A percentile compares a stretch with the other conserved stretches of the same genome.
These are phyloP conservation scores for Tachysurus fulvidraco DNA, from an alignment of 2,113 vertebrate species.

Conservation along the genomic window DNA sequence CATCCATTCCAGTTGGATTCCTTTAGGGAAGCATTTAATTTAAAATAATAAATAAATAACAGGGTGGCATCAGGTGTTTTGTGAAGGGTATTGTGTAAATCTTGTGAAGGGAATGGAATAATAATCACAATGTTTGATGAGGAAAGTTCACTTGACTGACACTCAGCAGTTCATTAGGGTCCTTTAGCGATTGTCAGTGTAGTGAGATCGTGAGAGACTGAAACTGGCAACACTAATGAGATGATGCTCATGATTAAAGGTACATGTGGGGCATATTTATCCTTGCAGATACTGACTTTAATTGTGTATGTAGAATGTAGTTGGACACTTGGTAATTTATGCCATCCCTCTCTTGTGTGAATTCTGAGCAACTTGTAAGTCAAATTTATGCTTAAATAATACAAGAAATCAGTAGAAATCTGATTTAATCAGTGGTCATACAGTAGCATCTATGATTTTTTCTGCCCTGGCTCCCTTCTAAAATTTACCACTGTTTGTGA, in stretches of 20 bases:
- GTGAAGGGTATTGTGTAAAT: constrained; percentile 74
- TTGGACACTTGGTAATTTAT: background rate
- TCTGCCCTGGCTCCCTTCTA: background rate
- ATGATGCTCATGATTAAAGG: constrained; percentile 39
- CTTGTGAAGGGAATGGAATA: constrained; percentile 68
- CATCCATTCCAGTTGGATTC: constrained; percentile 72
- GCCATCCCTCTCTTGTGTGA: background rate
- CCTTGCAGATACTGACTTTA: background rate
- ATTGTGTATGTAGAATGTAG: background rate
- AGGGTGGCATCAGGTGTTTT: constrained; percentile 70
- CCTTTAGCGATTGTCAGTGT: constrained; percentile 51
- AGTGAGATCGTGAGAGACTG: constrained; percentile 21
- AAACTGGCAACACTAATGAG: constrained; percentile 30
- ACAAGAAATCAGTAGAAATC: background rate
- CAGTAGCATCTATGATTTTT: background rate
- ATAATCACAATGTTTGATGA: constrained; percentile 70
- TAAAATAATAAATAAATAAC: constrained; percentile 76
- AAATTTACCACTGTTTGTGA: background rate
- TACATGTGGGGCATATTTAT: constrained; percentile 11
- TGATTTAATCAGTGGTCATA: background rate
- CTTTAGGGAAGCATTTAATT: constrained; percentile 77
- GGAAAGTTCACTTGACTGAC: constrained; percentile 68
- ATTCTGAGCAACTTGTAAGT: background rate
- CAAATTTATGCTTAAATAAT: background rate
- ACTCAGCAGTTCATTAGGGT: constrained; percentile 71